These are phyloP conservation scores for Etheostoma cragini DNA, from an alignment of 2,113 vertebrate genomes.

Conservation along the genomic window DNA sequence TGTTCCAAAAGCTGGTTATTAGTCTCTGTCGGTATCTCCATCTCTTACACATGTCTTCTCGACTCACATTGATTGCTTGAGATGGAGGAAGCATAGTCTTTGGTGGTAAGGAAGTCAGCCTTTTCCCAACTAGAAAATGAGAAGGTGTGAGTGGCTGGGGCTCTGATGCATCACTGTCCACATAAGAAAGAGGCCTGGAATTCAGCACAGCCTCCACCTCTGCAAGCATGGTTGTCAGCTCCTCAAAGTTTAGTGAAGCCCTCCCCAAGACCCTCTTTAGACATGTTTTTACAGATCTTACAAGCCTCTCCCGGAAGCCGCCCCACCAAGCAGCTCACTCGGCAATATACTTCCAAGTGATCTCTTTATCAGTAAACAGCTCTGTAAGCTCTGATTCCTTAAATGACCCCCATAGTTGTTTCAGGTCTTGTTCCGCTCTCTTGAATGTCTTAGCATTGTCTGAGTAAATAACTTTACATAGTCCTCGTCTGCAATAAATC, in stretches of 20 bases:
- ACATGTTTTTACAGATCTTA: slow-evolving; percentile 15
- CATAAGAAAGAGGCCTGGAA: slow-evolving; percentile 1
- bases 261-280: neutral
- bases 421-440: slow-evolving; percentile 24
- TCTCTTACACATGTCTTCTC: neutral
- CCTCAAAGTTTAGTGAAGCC: too few species aligned
- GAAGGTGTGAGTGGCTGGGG: neutral
- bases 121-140: slow-evolving; percentile 26
- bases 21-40: slow-evolving; percentile 4
- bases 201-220: slow-evolving; percentile 9
- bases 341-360: neutral
- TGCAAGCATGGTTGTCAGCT: neutral
- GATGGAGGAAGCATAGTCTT: neutral
- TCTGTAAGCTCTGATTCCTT: neutral
- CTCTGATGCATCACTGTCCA: neutral
- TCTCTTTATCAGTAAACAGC: neutral
- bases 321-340: slow-evolving; percentile 29
- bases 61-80: neutral
- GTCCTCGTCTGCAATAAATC: neutral
- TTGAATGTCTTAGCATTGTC: slow-evolving; percentile 20
- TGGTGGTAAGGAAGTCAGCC: slow-evolving; percentile 11
- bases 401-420: neutral
- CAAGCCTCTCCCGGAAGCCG: slow-evolving; percentile 23
- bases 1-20: neutral
- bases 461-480: slow-evolving; percentile 21